Base-by-base conservation (phyloP, 2,888 invertebrate genomes). In the Calameuta idolon region DNA sequence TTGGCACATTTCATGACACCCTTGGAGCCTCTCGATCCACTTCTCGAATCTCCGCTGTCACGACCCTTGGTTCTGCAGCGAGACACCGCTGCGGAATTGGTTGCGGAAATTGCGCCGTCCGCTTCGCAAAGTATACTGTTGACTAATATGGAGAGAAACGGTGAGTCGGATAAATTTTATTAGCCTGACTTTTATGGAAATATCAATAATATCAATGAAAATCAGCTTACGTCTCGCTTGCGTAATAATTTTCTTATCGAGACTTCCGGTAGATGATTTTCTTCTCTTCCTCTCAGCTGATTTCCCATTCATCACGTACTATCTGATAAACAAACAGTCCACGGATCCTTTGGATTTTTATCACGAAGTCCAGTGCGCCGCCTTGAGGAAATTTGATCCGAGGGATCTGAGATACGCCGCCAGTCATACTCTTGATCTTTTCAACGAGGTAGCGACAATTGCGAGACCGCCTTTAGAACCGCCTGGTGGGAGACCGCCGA, bases 301-400 rank as follows among this genome's bases (percentile, higher is more conserved):
- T 89, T 98, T 97, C 89, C 97, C 97, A 23, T 97, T 97, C 92
- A 97, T 98, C 93, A 95, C 97, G 23, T 97, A 97, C 91, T 97
- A 97, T 92, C 94, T 97, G 88, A 96, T 98, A 92, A 97, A 97
- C 91, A 97, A 97, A 79, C 94, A 95, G 82, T 96, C 96, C 92
- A 96, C 96, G 75, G 97, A 97, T 92, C 97, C 97, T 77, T 93
- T 96, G 86, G 94, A 96, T 84, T 97, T 97, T 92, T 97, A 97
- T 92, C 95, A 96, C 89, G 96, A 96, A 88, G 95, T 97, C 90
- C 94, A 97, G 89, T 94, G 96, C 90, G 95, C 96, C 87, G 96
- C 97, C 81, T 92, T 97, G 90, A 95, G 94, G 85, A 97, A 97
- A 92, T 97, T 98, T 90, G 97, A 97, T 90, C 97, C 97, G 33